Evolutionary conservation across 2,113 vertebrate species (phyloP).

Genomic region (Syngnathoides biaculeatus): DNA sequence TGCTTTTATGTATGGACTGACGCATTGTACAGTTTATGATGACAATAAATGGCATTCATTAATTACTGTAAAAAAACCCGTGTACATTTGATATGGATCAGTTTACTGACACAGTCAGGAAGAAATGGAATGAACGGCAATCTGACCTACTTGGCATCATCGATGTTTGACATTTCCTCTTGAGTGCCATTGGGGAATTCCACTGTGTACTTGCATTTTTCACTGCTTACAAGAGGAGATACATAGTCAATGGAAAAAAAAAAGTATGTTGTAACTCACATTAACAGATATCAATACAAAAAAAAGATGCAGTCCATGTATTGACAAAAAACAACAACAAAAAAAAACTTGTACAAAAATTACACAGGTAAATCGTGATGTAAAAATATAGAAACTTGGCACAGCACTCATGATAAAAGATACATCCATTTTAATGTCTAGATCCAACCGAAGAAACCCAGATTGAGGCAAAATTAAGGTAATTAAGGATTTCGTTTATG

Average conservation of each 20-base stretch:
- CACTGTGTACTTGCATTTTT: slow-evolving; percentile 59
- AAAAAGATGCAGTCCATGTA: neutral
- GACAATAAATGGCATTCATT: too few species aligned
- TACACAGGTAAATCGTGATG: neutral
- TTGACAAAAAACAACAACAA: neutral
- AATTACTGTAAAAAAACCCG: neutral
- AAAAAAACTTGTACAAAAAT: neutral
- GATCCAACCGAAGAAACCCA: neutral
- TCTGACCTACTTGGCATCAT: slow-evolving; percentile 72
- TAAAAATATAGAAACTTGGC: neutral
- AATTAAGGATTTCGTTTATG: neutral
- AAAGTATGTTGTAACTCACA: neutral
- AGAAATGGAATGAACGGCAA: neutral
- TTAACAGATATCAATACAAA: neutral
- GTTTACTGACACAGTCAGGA: neutral
- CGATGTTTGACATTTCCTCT: slow-evolving; percentile 56
- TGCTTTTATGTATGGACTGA: too few species aligned
- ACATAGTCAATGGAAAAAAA: neutral
- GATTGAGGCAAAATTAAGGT: neutral
- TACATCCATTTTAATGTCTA: neutral
- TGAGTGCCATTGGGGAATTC: slow-evolving; percentile 72
- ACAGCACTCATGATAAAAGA: slow-evolving; percentile 1
- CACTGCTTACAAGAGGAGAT: slow-evolving; percentile 42
- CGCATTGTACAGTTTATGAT: too few species aligned
- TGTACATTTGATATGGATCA: neutral